Evolutionary conservation across 2,888 invertebrate species (phyloP), one percentile per base, ranked within the genome.

Genomic region (Blera fallax): DNA sequence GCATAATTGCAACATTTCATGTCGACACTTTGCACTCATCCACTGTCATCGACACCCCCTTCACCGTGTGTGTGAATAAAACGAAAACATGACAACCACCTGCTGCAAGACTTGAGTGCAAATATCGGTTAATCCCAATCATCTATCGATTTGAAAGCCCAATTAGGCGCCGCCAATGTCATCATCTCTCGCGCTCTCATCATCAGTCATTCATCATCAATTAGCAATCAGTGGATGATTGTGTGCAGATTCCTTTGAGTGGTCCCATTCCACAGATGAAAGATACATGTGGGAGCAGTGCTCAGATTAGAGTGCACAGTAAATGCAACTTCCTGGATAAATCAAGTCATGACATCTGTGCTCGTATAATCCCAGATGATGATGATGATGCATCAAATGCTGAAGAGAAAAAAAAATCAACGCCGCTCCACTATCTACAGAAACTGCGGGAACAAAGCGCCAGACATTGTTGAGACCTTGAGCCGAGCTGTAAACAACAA

Each of bases 381-480:
- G 85, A 85, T 52, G 82, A 76, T 74, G 81, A 85, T 77, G 85
- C 81, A 65, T 85, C 85, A 81, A 45, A 29, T 29, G 54, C 40
- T 69, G 56, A 50, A 60, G 69, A 72, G 50, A 64, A 56, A 77
- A 65, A 72, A 67, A 79, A 84, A 58, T n/a, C n/a, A n/a, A n/a
- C n/a, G n/a, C n/a, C 40, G 50, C 77, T 16, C 3, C 48, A 14
- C 72, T 60, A 72, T 70, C 81, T 78, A 45, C 62, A 72, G 37
- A 72, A 34, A 10, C 52, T 7, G 16, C 10, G 43, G 69, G 65
- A 78, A 76, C 85, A 85, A 81, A 76, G 81, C 58, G 32, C 76
- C 85, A 85, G 85, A 85, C 85, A 52, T 52, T 24, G 70, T 52
- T 81, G 60, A 81, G 81, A 85, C 80, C 85, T 85, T 85, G 85